phyloP scores from a whole-genome alignment of 2,888 invertebrate genomes.

The Diachrysia chrysitis region DNA sequence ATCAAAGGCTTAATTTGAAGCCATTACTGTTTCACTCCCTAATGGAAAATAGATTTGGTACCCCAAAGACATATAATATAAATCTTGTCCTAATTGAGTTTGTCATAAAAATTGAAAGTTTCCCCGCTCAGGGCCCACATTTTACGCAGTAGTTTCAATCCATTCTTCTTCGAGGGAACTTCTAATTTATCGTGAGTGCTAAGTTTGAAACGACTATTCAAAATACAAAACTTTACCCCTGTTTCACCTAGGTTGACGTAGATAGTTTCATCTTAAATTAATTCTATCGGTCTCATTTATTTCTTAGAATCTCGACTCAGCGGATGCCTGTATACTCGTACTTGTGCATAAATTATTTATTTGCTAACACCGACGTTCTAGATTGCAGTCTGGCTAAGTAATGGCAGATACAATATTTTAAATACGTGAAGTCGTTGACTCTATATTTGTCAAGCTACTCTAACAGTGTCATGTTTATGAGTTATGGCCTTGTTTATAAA shows the following conservation, averaged over 20 bases:
- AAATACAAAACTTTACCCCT: conserved; percentile 79
- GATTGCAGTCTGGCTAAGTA: conserved; percentile 5
- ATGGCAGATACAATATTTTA: background rate
- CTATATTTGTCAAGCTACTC: background rate
- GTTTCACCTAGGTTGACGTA: conserved; percentile 78
- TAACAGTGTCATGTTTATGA: background rate
- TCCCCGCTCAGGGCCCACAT: conserved; percentile 78
- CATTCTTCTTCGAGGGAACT: conserved; percentile 86
- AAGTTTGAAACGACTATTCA: conserved; percentile 81
- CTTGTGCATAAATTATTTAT: background rate
- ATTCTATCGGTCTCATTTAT: conserved; percentile 28
- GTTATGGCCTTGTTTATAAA: conserved; percentile 1
- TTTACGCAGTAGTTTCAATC: conserved; percentile 87
- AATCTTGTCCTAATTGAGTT: conserved; percentile 85
- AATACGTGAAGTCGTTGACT: background rate
- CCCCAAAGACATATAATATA: conserved; percentile 81
- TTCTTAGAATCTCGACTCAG: conserved; percentile 13
- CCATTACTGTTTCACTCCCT: conserved; percentile 58
- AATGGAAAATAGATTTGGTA: conserved; percentile 70
- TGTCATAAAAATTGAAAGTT: conserved; percentile 89
- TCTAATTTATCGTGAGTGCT: conserved; percentile 88
- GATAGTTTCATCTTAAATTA: conserved; percentile 70
- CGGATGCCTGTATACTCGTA: conserved; percentile 1
- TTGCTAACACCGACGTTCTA: conserved; percentile 1
- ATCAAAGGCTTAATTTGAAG: conserved; percentile 68